phyloP scores from a whole-genome alignment of 2,113 vertebrate species.

The Lontra canadensis region DNA sequence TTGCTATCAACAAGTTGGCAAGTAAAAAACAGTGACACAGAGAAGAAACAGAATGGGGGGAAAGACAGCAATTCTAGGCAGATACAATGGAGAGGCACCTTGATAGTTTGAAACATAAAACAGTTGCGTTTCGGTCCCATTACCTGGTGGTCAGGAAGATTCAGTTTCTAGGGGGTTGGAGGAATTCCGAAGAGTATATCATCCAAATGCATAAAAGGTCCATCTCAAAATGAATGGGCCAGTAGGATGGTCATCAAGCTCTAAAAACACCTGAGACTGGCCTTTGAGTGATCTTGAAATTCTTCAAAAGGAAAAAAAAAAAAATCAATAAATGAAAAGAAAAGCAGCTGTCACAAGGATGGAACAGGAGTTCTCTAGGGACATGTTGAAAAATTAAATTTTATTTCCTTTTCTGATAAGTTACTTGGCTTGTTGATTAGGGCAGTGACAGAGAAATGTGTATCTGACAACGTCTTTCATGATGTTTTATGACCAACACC shows the following conservation, averaged over 20 bases:
- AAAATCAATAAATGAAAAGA: not conserved
- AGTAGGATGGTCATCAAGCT: not conserved
- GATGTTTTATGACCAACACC: not conserved
- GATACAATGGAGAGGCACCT: not conserved
- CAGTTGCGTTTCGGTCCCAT: not conserved
- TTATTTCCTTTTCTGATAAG: slow-evolving; percentile 24
- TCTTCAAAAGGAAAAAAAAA: not conserved
- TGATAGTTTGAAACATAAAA: not conserved
- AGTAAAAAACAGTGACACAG: not conserved
- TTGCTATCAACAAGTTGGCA: slow-evolving; percentile 26
- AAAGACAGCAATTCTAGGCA: not conserved
- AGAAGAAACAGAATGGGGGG: not conserved
- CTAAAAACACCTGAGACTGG: not conserved
- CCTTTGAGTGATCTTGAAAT: not conserved
- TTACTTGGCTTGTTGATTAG: not conserved
- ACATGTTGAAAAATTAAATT: slow-evolving; percentile 24
- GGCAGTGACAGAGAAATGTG: not conserved
- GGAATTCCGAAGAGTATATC: not conserved
- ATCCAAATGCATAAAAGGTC: not conserved
- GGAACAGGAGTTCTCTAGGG: not conserved
- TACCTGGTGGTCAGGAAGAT: not conserved
- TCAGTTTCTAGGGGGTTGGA: not conserved
- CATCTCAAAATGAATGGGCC: not conserved
- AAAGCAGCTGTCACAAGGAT: not conserved
- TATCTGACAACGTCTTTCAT: not conserved